Conservation (phyloP, 2,797 vertebrate genomes). For the Melanotaenia parkinsoni region DNA sequence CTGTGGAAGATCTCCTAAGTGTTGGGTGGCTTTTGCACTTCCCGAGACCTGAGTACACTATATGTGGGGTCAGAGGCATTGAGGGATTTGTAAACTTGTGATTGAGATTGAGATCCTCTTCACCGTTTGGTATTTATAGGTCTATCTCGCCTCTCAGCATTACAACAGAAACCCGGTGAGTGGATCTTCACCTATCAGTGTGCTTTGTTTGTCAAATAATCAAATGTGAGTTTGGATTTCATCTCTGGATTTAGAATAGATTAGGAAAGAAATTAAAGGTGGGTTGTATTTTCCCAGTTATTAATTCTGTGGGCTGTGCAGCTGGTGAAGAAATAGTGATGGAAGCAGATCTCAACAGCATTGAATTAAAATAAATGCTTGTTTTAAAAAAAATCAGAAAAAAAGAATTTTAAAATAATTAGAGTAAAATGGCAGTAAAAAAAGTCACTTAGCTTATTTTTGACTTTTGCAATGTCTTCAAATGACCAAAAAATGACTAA, state of each 20-base stretch:
- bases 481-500: slow-evolving; percentile 57
- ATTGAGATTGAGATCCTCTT: slow-evolving; percentile 66
- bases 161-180: slow-evolving; percentile 80
- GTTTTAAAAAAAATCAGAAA: background rate
- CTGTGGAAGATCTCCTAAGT: slow-evolving; percentile 73
- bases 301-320: slow-evolving; percentile 7
- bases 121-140: slow-evolving; percentile 73
- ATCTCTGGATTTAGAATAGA: slow-evolving; percentile 11
- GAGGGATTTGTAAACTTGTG: slow-evolving; percentile 79
- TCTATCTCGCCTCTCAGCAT: slow-evolving; percentile 69
- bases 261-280: background rate
- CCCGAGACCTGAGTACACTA: slow-evolving; percentile 77
- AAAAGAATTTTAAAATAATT: background rate
- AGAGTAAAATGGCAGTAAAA: slow-evolving; percentile 4
- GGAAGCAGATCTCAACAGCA: background rate
- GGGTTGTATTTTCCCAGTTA: slow-evolving; percentile 18
- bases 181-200: slow-evolving; percentile 60
- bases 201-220: slow-evolving; percentile 47
- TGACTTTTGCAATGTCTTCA: slow-evolving; percentile 48
- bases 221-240: slow-evolving; percentile 25
- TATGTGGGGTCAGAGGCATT: slow-evolving; percentile 78
- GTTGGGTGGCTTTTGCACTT: slow-evolving; percentile 78
- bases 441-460: slow-evolving; percentile 10
- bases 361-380: background rate
- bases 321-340: background rate